phyloP scores from a whole-genome alignment of 1,140 invertebrate species.

The Orius insidiosus region DNA sequence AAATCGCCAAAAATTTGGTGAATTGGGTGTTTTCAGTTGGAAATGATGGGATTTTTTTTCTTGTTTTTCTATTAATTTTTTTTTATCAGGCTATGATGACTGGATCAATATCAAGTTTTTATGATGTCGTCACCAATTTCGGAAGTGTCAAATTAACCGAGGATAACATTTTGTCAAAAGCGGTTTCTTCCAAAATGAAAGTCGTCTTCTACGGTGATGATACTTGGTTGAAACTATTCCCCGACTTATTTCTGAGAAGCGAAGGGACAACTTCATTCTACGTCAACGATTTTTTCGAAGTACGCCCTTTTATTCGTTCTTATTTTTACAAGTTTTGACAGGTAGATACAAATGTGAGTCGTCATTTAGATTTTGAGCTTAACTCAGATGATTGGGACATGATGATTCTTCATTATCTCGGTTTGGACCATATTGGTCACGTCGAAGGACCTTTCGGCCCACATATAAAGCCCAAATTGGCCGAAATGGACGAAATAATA shows the following conservation, averaged over 20 bases:
- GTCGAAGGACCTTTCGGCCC: conserved; percentile 64
- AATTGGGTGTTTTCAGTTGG: background rate
- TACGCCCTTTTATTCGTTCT: no score
- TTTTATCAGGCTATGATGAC: conserved; percentile 69
- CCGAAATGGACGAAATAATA: conserved; percentile 68
- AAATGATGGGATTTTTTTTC: background rate
- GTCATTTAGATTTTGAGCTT: conserved; percentile 56
- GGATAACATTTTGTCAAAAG: conserved; percentile 65
- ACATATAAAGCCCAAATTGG: conserved; percentile 62
- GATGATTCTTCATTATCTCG: conserved; percentile 89
- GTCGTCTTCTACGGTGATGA: conserved; percentile 90
- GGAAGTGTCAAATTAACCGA: conserved; percentile 44
- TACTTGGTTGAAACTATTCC: conserved; percentile 85
- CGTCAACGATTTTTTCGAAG: conserved; percentile 88
- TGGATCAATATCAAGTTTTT: conserved; percentile 76
- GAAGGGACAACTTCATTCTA: conserved; percentile 87
- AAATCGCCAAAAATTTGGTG: no score
- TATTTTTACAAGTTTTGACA: no score
- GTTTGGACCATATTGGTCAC: conserved; percentile 96
- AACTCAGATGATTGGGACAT: conserved; percentile 68
- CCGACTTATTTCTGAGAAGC: conserved; percentile 50
- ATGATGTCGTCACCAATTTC: conserved; percentile 82
- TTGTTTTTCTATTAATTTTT: conserved; percentile 14
- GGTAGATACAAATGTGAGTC: conserved; percentile 88
- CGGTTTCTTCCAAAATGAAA: conserved; percentile 35